Conservation (phyloP, 2,797 vertebrate species). For the Pipistrellus pipistrellus region DNA sequence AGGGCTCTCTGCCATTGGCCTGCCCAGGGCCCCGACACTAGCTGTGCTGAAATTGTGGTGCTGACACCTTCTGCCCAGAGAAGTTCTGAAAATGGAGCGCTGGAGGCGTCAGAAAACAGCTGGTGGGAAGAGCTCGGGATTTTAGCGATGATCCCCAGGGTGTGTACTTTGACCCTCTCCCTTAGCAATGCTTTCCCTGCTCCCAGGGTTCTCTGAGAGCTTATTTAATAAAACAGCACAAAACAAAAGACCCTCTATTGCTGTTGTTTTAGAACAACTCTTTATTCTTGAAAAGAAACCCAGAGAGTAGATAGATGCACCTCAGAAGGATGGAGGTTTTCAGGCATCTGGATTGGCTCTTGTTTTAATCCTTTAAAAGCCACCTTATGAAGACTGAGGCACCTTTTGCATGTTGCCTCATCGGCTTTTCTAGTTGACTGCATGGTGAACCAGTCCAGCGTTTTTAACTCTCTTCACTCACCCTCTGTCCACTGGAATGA, state of each 20-base stretch:
- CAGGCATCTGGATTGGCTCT: neutral
- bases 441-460: neutral
- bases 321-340: constrained; percentile 1
- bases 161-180: neutral
- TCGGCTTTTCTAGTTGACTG: constrained; percentile 72
- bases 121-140: neutral
- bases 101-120: neutral
- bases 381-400: constrained; percentile 17
- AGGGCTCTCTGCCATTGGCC: neutral
- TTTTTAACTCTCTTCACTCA: constrained; percentile 30
- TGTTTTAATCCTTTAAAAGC: constrained; percentile 62
- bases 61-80: neutral
- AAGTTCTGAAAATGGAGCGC: neutral
- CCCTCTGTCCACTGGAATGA: neutral
- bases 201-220: neutral
- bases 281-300: constrained; percentile 39
- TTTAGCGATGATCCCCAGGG: neutral
- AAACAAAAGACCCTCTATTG: constrained; percentile 6
- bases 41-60: constrained; percentile 26
- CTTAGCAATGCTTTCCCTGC: neutral
- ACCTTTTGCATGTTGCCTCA: constrained; percentile 72
- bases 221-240: constrained; percentile 41
- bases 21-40: neutral
- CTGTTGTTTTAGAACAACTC: constrained; percentile 14
- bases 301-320: constrained; percentile 8